These are phyloP conservation scores for Coilia nasus DNA, from an alignment of 2,797 vertebrate genomes.

Conservation along the genomic window DNA sequence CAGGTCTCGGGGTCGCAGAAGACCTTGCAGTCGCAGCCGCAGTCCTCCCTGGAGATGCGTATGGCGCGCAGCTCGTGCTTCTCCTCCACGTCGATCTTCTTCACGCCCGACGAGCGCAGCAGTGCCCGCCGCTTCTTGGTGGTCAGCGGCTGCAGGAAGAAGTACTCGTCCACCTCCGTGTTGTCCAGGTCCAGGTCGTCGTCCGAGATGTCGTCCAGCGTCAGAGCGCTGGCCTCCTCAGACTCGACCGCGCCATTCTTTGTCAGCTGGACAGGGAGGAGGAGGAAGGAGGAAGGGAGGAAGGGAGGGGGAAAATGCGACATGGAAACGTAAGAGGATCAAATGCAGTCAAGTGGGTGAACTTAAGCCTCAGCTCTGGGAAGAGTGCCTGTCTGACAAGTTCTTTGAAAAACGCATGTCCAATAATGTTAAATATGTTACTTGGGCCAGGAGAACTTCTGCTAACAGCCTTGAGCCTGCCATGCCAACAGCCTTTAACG, in stretches of 20 bases:
- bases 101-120: conserved; percentile 92
- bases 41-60: conserved; percentile 95
- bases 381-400: neutral
- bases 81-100: conserved; percentile 97
- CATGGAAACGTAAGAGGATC: conserved; percentile 26
- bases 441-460: neutral
- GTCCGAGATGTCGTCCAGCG: conserved; percentile 96
- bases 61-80: conserved; percentile 95
- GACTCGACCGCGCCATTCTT: conserved; percentile 96
- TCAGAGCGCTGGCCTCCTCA: conserved; percentile 90
- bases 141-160: conserved; percentile 96
- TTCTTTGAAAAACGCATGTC: neutral
- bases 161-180: conserved; percentile 99
- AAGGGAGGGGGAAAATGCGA: neutral
- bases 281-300: conserved; percentile 13
- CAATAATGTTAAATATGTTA: conserved; percentile 17
- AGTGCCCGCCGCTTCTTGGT: conserved; percentile 94
- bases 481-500: neutral
- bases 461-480: neutral
- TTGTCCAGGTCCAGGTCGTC: conserved; percentile 98
- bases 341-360: conserved; percentile 31
- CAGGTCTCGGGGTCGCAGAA: conserved; percentile 98
- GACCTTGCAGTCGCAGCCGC: conserved; percentile 94
- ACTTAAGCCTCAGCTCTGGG: conserved; percentile 15
- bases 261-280: conserved; percentile 80